Conservation (phyloP, 1,140 invertebrate species). For the Drosophila subpulchrella region DNA sequence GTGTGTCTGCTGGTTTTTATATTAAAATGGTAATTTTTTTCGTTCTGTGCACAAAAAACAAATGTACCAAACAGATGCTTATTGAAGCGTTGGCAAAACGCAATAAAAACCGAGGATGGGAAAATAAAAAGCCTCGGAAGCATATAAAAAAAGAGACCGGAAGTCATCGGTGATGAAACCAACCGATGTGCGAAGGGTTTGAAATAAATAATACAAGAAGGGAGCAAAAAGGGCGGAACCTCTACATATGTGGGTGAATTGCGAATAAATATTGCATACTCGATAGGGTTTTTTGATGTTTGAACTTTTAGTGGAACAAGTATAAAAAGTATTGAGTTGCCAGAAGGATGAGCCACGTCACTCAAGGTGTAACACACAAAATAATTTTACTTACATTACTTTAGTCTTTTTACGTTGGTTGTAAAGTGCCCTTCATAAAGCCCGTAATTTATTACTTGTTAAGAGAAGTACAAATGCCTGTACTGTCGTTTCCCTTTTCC, state of each 20-base stretch:
- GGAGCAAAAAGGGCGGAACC: background rate
- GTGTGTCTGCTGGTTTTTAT: background rate
- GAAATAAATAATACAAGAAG: constrained; percentile 47
- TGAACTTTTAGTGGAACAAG: background rate
- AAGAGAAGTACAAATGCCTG: constrained; percentile 35
- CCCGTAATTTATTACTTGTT: constrained; percentile 37
- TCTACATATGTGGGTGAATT: constrained; percentile 7
- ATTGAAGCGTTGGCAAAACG: constrained; percentile 18
- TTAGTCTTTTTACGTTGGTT: constrained; percentile 15
- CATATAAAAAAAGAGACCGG: constrained; percentile 35
- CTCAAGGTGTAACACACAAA: background rate
- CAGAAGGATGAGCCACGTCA: background rate
- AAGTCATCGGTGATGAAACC: constrained; percentile 34
- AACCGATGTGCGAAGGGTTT: constrained; percentile 50
- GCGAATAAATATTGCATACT: constrained; percentile 38
- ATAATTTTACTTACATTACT: constrained; percentile 19
- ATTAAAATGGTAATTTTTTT: background rate
- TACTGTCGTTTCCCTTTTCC: constrained; percentile 12
- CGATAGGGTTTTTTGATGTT: constrained; percentile 19
- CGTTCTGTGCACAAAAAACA: background rate
- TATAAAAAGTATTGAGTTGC: background rate
- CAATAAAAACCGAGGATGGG: constrained; percentile 42
- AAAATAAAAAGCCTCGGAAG: constrained; percentile 25
- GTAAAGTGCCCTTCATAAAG: constrained; percentile 18
- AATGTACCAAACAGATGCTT: constrained; percentile 1